Evolutionary conservation across 2,113 vertebrate species (phyloP), one percentile per base, ranked within the genome.

Genomic region (Pleuronectes platessa): DNA sequence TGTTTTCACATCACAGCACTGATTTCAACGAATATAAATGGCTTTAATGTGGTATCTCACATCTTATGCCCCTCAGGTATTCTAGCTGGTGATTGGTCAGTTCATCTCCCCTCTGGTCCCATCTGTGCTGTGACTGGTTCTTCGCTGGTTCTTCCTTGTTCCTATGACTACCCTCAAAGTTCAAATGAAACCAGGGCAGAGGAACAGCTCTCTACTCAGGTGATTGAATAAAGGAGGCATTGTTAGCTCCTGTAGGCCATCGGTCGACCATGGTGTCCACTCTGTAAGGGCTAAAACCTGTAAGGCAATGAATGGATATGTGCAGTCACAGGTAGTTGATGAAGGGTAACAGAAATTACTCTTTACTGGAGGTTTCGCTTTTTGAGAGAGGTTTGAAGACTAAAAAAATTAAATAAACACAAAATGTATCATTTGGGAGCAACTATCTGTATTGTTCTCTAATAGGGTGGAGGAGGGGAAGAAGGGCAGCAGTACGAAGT

Each of bases 161-260:
- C 87, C 74, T 94, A 91, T 87, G 91, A 93, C 86, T 93, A 86
- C 85, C 93, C 91, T 1, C 87, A 88, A 51, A 74, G 61, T 35
- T 69, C 78, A 20, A 66, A 59, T 79, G 74, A 72, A 68, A 58
- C 21, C 42, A 51, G 58, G 24, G 54, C 61, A 40, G 71, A 18
- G 24, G 69, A 51, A 21, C 62, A 15, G 35, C 83, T 15, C 45
- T 56, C 82, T 26, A 21, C 23, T 69, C 78, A 88, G 89, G 89
- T 90, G 64, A 61, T 37, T 62, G 37, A 58, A 87, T 78, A 83
- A 87, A 87, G 87, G 68, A 18, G 31, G 17, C 75, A 74, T 87
- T 84, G 86, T 88, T 51, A 14, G 53, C 11, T 1, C 17, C 15
- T 27, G 14, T 35, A 56, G 6, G 20, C 47, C 21, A 26, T 26